phyloP scores from a whole-genome alignment of 2,113 vertebrate genomes.

The Haplochromis burtoni region DNA sequence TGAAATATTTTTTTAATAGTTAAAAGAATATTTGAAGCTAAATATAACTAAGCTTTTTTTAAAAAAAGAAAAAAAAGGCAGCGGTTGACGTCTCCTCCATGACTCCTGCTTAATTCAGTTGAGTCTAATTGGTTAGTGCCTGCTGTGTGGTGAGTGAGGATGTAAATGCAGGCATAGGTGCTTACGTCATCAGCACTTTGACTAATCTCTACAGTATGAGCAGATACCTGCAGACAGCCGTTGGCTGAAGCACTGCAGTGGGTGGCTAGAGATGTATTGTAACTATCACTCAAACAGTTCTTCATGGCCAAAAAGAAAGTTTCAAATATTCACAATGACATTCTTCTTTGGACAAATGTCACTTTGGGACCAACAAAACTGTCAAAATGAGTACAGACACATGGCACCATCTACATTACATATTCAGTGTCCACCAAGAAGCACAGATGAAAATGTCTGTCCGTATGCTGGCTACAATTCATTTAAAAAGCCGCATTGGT shows the following conservation, averaged over 20 bases:
- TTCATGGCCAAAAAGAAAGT: not conserved
- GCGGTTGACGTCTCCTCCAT: not conserved
- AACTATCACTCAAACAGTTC: not conserved
- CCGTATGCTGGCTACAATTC: not conserved
- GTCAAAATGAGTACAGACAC: not conserved
- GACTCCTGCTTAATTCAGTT: not conserved
- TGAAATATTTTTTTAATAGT: not conserved
- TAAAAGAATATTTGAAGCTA: not conserved
- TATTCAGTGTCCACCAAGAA: not conserved
- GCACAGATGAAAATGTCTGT: not conserved
- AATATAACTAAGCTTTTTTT: not conserved
- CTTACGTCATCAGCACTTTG: not conserved
- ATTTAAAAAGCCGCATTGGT: not conserved
- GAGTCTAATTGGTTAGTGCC: not conserved
- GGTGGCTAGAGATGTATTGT: not conserved
- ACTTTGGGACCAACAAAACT: not conserved
- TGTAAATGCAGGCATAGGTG: not conserved
- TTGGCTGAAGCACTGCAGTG: not conserved
- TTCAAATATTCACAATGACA: not conserved
- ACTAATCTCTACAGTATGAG: not conserved
- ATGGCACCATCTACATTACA: not conserved
- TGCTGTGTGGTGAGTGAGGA: not conserved
- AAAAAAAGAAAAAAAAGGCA: fast-evolving
- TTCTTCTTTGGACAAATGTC: not conserved
- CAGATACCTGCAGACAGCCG: not conserved